A percentile compares a stretch with the other conserved stretches of the same genome.
Evolutionary conservation across 2,888 invertebrate genomes (phyloP).

Genomic region (Anarsia innoxiella): DNA sequence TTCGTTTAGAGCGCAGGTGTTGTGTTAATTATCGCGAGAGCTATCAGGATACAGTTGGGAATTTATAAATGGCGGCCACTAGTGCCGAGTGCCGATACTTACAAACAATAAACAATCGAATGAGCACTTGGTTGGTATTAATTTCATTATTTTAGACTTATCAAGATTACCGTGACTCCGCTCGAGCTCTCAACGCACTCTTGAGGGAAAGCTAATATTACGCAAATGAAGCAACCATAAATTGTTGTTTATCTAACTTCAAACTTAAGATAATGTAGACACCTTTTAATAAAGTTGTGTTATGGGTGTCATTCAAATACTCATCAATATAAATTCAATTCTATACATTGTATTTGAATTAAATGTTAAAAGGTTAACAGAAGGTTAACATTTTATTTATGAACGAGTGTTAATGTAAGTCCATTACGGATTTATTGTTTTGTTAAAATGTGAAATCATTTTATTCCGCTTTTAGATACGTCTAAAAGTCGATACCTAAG

Average conservation of each 20-base stretch:
- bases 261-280: slow-evolving; percentile 6
- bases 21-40: no score
- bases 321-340: neutral
- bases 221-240: slow-evolving; percentile 16
- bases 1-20: no score
- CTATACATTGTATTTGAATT: no score
- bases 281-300: no score
- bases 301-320: slow-evolving; percentile 2
- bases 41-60: slow-evolving; percentile 6
- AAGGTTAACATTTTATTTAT: no score
- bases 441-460: no score
- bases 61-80: slow-evolving; percentile 4
- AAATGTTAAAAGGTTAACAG: no score
- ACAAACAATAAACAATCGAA: slow-evolving; percentile 21
- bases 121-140: slow-evolving; percentile 24
- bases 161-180: slow-evolving; percentile 21
- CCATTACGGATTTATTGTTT: no score
- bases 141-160: slow-evolving; percentile 27
- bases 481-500: no score
- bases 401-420: no score
- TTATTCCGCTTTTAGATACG: no score
- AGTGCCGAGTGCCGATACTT: slow-evolving; percentile 3
- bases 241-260: slow-evolving; percentile 4
- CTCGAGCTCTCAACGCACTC: neutral
- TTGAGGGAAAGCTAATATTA: slow-evolving; percentile 16